Conservation (phyloP, 2,888 invertebrate species). For the Falcaria lacertinaria region DNA sequence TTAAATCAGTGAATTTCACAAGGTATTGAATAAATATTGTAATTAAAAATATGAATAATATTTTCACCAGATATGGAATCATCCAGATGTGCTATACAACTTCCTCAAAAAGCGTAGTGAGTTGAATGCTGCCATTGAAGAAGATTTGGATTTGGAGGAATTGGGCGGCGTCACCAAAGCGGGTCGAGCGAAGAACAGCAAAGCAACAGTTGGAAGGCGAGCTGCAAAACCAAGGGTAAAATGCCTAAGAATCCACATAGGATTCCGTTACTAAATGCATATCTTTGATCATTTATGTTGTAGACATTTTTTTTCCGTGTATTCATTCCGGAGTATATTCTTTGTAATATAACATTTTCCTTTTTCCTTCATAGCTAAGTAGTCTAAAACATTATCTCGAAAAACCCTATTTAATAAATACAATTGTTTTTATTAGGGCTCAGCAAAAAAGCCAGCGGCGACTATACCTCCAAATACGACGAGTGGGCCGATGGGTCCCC, state of each 20-base stretch:
- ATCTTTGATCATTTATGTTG: no score
- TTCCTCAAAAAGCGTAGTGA: constrained; percentile 90
- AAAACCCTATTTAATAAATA: no score
- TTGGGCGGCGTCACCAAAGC: constrained; percentile 78
- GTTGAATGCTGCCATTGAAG: constrained; percentile 84
- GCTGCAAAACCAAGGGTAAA: constrained; percentile 51
- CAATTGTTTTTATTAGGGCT: constrained; percentile 38
- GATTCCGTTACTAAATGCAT: no score
- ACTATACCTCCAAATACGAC: constrained; percentile 71
- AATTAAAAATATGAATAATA: not conserved
- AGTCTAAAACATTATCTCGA: no score
- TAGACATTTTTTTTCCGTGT: no score
- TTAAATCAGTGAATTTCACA: no score
- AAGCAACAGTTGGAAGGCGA: constrained; percentile 32
- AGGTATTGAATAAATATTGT: not conserved
- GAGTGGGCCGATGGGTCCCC: constrained; percentile 34
- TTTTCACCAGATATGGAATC: constrained; percentile 90
- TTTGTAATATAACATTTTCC: no score
- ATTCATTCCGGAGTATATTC: not conserved
- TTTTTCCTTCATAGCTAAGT: not conserved
- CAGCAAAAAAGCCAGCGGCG: constrained; percentile 72
- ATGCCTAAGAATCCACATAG: no score
- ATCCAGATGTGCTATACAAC: constrained; percentile 94
- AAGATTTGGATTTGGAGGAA: constrained; percentile 91
- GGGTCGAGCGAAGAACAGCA: constrained; percentile 50